Conservation (phyloP, 2,113 vertebrate species). For the Bettongia penicillata region DNA sequence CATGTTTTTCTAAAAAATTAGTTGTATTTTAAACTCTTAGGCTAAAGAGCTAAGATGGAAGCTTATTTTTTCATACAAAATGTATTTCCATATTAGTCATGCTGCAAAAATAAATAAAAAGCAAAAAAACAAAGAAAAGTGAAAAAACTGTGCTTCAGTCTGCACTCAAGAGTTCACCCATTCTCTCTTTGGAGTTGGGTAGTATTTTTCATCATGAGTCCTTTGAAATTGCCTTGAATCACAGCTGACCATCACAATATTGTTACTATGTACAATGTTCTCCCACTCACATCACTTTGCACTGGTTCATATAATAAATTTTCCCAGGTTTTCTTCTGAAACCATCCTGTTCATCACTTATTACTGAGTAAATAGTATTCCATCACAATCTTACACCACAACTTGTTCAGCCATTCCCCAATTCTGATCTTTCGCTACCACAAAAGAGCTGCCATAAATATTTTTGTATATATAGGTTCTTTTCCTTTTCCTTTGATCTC, state of each 20-base stretch:
- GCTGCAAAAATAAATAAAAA: not conserved
- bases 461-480: not conserved
- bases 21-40: conserved; percentile 79
- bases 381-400: not conserved
- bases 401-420: not conserved
- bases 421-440: not conserved
- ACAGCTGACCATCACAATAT: not conserved
- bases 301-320: not conserved
- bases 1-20: conserved; percentile 50
- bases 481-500: not conserved
- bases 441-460: not conserved
- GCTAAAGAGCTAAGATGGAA: conserved; percentile 68
- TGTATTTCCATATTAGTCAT: not conserved
- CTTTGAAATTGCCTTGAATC: not conserved
- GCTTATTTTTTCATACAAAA: not conserved
- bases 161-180: not conserved
- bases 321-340: not conserved
- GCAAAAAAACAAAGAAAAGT: not conserved
- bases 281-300: not conserved
- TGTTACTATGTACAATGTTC: not conserved
- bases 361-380: not conserved
- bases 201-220: not conserved
- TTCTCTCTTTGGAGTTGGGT: not conserved
- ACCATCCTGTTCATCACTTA: not conserved
- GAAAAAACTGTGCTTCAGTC: not conserved